A percentile compares a stretch with the other conserved stretches of the same genome.
Conservation (phyloP, 2,888 invertebrate species). For the Megamerina dolium region DNA sequence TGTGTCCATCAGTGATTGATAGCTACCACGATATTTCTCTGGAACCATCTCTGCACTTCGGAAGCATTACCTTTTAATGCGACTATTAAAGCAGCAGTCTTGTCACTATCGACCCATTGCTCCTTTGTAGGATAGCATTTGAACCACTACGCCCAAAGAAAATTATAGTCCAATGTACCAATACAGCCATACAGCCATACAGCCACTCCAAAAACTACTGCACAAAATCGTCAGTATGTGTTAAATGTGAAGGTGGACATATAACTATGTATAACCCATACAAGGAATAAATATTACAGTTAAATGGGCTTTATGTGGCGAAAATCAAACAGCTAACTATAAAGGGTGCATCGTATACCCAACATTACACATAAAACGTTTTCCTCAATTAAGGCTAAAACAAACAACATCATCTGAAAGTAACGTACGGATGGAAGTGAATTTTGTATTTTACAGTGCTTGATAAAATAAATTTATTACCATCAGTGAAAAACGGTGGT, state of each 20-base stretch:
- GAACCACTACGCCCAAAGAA: background rate
- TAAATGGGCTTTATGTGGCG: background rate
- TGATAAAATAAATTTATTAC: constrained; percentile 1
- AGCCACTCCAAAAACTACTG: background rate
- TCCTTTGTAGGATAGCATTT: background rate
- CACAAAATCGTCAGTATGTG: background rate
- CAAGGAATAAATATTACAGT: background rate
- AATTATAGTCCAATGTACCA: background rate
- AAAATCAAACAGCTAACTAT: background rate
- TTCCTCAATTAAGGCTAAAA: background rate
- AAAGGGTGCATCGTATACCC: background rate
- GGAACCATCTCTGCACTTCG: too few species aligned
- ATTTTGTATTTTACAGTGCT: too few species aligned
- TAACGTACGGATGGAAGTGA: too few species aligned
- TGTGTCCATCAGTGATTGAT: too few species aligned
- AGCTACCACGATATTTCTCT: too few species aligned
- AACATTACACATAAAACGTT: background rate
- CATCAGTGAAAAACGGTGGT: constrained; percentile 1
- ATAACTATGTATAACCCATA: background rate
- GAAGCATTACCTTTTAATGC: too few species aligned
- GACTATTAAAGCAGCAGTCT: too few species aligned
- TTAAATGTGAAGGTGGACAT: background rate
- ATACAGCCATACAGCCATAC: background rate
- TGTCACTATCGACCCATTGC: too few species aligned
- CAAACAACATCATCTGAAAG: too few species aligned